These are phyloP conservation scores for Gallinago undulata DNA, from an alignment of 2,113 vertebrate species.

Conservation along the genomic window DNA sequence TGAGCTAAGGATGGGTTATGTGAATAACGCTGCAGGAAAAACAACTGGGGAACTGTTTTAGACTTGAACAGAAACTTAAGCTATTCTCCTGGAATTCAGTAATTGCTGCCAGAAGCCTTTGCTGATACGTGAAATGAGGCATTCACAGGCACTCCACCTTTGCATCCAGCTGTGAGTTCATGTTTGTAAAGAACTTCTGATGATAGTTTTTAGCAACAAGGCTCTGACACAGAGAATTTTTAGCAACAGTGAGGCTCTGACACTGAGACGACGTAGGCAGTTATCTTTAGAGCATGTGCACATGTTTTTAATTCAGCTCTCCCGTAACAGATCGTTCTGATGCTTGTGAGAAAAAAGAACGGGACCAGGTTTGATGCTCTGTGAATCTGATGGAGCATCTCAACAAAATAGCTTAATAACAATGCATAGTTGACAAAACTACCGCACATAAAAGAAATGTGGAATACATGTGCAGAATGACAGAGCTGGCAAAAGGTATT, in stretches of 20 bases:
- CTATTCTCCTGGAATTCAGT: neutral
- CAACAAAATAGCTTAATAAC: neutral
- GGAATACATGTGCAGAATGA: fast-evolving
- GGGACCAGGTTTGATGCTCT: neutral
- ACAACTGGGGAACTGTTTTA: neutral
- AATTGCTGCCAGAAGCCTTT: conserved; percentile 6
- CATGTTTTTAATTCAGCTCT: neutral
- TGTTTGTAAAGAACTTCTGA: neutral
- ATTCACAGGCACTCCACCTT: neutral
- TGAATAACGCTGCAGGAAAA: neutral
- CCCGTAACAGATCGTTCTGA: neutral
- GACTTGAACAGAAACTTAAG: neutral
- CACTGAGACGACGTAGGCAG: neutral
- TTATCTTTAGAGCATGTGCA: neutral
- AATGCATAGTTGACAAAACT: neutral
- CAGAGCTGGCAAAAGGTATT: neutral
- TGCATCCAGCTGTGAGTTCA: neutral
- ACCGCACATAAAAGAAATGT: neutral
- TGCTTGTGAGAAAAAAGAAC: neutral
- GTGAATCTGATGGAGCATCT: neutral
- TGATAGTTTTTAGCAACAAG: neutral
- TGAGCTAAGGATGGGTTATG: neutral
- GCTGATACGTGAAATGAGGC: neutral
- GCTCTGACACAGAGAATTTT: neutral
- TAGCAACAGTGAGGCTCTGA: neutral